phyloP scores from a whole-genome alignment of 2,888 invertebrate species.

The Nomada ferruginata region DNA sequence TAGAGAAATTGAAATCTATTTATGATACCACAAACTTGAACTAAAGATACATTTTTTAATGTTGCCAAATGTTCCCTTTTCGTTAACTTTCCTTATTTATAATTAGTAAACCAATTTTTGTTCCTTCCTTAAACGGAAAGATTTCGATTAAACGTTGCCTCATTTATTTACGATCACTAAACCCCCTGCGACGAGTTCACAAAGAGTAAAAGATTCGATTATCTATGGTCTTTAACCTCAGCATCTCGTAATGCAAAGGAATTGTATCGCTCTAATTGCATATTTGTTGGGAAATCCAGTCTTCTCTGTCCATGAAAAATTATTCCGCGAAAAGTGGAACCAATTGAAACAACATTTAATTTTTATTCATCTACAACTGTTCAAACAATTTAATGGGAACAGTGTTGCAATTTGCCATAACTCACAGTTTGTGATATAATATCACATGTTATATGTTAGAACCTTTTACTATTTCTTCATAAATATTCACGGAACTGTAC shows the following conservation, averaged over 20 bases:
- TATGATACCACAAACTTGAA: too few species aligned
- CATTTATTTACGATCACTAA: conserved; percentile 45
- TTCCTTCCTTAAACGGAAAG: not conserved
- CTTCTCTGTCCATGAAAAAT: conserved; percentile 1
- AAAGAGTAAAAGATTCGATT: conserved; percentile 51
- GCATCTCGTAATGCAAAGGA: conserved; percentile 48
- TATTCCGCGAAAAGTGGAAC: too few species aligned
- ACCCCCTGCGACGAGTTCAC: conserved; percentile 59
- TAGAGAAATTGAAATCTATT: too few species aligned
- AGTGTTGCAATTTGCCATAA: too few species aligned
- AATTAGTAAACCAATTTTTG: not conserved
- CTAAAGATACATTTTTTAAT: too few species aligned
- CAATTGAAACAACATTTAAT: too few species aligned
- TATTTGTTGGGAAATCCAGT: conserved; percentile 28
- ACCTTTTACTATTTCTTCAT: not conserved
- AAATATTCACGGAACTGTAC: not conserved
- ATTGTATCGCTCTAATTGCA: conserved; percentile 37
- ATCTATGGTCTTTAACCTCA: conserved; percentile 74
- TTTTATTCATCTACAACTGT: too few species aligned
- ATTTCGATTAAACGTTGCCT: conserved; percentile 33
- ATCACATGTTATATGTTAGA: not conserved
- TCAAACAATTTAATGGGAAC: too few species aligned
- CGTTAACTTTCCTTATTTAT: too few species aligned
- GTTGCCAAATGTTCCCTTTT: too few species aligned
- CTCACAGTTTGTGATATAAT: too few species aligned